Conservation (phyloP, 53 echinoderm and acorn worm genomes). For the Echinarachnius parma region DNA sequence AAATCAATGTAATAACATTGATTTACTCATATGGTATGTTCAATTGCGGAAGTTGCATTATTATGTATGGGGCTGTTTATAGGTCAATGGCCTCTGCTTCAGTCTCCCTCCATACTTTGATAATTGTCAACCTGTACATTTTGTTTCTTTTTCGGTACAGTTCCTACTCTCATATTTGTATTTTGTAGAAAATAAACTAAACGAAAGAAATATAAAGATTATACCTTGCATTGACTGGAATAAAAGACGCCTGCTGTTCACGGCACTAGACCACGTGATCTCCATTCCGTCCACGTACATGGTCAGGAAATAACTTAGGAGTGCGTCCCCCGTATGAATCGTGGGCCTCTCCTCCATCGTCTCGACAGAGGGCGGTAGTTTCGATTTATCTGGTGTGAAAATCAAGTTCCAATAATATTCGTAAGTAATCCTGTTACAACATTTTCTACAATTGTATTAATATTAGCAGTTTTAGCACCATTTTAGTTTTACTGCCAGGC, state of each 20-base stretch:
- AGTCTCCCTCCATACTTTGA: too few species aligned
- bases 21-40: too few species aligned
- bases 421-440: neutral
- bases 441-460: neutral
- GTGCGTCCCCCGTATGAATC: slow-evolving; percentile 74
- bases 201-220: neutral
- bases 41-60: too few species aligned
- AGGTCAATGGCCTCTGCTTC: too few species aligned
- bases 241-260: slow-evolving; percentile 51
- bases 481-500: too few species aligned
- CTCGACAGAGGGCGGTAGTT: slow-evolving; percentile 83
- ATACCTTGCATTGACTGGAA: slow-evolving; percentile 67
- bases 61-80: too few species aligned
- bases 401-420: neutral
- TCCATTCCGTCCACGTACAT: slow-evolving; percentile 81
- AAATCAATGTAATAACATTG: too few species aligned
- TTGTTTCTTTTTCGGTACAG: too few species aligned
- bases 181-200: too few species aligned
- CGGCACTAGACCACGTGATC: slow-evolving; percentile 76
- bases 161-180: too few species aligned
- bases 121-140: too few species aligned
- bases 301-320: slow-evolving; percentile 75
- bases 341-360: slow-evolving; percentile 66
- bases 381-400: slow-evolving; percentile 65
- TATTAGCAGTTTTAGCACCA: neutral